These are phyloP conservation scores for Anorthoa munda DNA, from an alignment of 2,888 invertebrate species.

Conservation along the genomic window DNA sequence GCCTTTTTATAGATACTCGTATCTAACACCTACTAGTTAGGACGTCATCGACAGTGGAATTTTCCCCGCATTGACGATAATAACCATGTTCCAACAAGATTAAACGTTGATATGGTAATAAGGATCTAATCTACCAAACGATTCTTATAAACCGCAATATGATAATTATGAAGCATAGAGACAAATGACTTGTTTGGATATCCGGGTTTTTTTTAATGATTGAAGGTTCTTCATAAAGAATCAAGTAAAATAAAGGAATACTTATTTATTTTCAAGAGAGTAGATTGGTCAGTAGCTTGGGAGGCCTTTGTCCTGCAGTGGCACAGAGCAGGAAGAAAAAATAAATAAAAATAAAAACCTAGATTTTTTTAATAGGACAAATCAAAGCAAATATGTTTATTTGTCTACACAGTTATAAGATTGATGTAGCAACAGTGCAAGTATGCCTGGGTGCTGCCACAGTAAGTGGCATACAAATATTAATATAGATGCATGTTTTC, in stretches of 20 bases:
- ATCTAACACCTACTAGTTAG: neutral
- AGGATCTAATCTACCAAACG: neutral
- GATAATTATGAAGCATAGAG: neutral
- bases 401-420: no score
- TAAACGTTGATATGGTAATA: neutral
- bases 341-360: no score
- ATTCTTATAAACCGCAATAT: neutral
- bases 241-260: no score
- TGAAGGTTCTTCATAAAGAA: neutral
- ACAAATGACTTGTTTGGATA: neutral
- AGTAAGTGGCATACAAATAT: no score
- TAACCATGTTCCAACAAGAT: slow-evolving; percentile 1
- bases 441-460: no score
- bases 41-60: neutral
- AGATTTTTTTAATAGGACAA: no score
- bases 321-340: no score
- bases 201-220: neutral
- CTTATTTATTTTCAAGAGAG: no score
- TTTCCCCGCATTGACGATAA: slow-evolving; percentile 5
- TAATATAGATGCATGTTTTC: neutral
- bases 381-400: no score
- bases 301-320: no score
- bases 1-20: neutral
- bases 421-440: no score
- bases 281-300: no score